Evolutionary conservation across 1,140 invertebrate genomes (phyloP).

Genomic region (Eulimnadia texana): DNA sequence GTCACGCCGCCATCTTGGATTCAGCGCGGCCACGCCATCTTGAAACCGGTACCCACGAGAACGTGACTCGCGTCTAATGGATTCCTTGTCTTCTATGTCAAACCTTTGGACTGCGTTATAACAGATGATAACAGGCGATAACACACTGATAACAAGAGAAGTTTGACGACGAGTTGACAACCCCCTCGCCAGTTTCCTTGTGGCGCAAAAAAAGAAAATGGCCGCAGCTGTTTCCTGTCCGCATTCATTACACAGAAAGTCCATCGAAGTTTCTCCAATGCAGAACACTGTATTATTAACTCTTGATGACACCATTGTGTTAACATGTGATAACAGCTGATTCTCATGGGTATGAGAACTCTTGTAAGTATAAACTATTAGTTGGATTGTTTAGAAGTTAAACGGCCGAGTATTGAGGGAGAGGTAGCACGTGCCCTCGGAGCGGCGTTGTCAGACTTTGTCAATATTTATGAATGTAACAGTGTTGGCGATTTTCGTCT

Average conservation of each 20-base stretch:
- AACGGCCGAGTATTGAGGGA: not conserved
- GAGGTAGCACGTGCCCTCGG: not conserved
- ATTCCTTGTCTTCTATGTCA: too few species aligned
- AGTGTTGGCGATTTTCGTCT: not conserved
- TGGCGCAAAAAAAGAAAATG: not conserved
- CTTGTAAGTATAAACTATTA: not conserved
- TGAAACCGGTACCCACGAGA: not conserved
- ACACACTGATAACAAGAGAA: too few species aligned
- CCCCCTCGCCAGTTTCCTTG: not conserved
- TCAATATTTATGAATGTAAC: not conserved
- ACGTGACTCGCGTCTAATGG: not conserved
- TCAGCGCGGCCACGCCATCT: not conserved
- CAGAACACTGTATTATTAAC: not conserved
- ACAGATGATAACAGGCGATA: too few species aligned
- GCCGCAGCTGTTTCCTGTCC: not conserved
- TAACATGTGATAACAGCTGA: not conserved
- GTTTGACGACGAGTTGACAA: not conserved
- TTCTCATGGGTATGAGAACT: not conserved
- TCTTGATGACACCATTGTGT: not conserved
- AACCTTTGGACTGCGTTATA: too few species aligned
- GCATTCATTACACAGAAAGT: not conserved
- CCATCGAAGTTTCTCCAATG: not conserved
- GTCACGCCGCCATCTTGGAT: not conserved
- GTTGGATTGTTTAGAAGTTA: not conserved
- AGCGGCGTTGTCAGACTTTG: not conserved